Base-by-base conservation (phyloP, 2,113 vertebrate genomes). In the Petaurus breviceps region DNA sequence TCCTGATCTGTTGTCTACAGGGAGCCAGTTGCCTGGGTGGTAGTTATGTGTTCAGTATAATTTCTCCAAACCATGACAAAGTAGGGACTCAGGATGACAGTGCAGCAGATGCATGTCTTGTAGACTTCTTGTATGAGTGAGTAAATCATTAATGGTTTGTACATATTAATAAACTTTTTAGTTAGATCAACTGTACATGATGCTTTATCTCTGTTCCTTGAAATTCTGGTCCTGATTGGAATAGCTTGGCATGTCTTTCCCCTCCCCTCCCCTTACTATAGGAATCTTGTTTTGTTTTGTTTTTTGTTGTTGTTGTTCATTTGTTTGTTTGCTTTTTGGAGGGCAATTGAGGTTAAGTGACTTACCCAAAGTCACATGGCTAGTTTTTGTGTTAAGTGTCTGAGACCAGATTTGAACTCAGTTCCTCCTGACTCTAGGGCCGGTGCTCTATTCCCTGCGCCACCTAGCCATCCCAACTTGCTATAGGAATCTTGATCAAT, bases 401-500 rank as follows among this genome's bases (percentile, higher is more conserved):
- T n/a, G n/a, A n/a, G n/a, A n/a, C n/a, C n/a, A n/a, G n/a, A n/a
- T n/a, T n/a, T n/a, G n/a, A n/a, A n/a, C n/a, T n/a, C n/a, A n/a
- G n/a, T n/a, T n/a, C n/a, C n/a, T n/a, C n/a, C n/a, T n/a, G n/a
- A n/a, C n/a, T n/a, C n/a, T n/a, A n/a, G n/a, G n/a, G n/a, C n/a
- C n/a, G n/a, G n/a, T n/a, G n/a, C n/a, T n/a, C n/a, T n/a, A n/a
- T n/a, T n/a, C n/a, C n/a, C n/a, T n/a, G n/a, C n/a, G n/a, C n/a
- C n/a, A n/a, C n/a, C n/a, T n/a, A n/a, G n/a, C n/a, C n/a, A n/a
- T n/a, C n/a, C n/a, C n/a, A n/a, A n/a, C 53, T 95, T 49, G 43
- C 49, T 94, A 90, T 77, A 90, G 51, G 77, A 89, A 92, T 84
- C 92, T 93, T 89, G 68, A 94, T 23, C 37, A 49, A 53, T 19